These are phyloP conservation scores for Brachynemurus nebulosus DNA, from an alignment of 2,888 invertebrate genomes.

Conservation along the genomic window DNA sequence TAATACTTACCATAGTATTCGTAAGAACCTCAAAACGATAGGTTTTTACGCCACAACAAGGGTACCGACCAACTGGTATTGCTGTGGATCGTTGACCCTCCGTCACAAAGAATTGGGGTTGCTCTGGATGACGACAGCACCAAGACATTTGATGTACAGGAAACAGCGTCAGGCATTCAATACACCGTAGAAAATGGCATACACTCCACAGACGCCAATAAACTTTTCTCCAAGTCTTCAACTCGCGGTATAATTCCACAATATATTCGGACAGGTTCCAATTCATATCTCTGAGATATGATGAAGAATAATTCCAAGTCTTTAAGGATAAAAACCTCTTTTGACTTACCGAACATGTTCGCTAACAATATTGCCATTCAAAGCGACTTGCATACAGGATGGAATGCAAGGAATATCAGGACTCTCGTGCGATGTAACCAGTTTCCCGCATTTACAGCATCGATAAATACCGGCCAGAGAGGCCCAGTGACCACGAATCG, in stretches of 20 bases:
- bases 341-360: slow-evolving; percentile 46
- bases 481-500: slow-evolving; percentile 64
- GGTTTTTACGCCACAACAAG: slow-evolving; percentile 79
- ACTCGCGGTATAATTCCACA: slow-evolving; percentile 55
- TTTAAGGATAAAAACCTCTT: not conserved
- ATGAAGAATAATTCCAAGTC: not conserved
- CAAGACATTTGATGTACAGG: slow-evolving; percentile 64
- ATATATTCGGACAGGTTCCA: slow-evolving; percentile 79
- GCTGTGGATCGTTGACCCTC: slow-evolving; percentile 45
- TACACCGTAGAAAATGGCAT: slow-evolving; percentile 74
- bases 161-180: slow-evolving; percentile 62
- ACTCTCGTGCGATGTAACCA: slow-evolving; percentile 54
- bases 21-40: slow-evolving; percentile 61
- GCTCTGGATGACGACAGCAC: slow-evolving; percentile 71
- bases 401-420: slow-evolving; percentile 59
- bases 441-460: slow-evolving; percentile 61
- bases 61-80: slow-evolving; percentile 61
- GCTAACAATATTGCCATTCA: slow-evolving; percentile 56
- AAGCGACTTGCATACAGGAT: slow-evolving; percentile 55
- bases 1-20: not conserved
- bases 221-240: slow-evolving; percentile 79
- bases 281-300: slow-evolving; percentile 43
- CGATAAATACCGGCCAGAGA: slow-evolving; percentile 64
- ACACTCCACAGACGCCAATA: slow-evolving; percentile 93
- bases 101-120: slow-evolving; percentile 57